phyloP scores from a whole-genome alignment of 2,888 invertebrate species.

The Sesamia inferens region DNA sequence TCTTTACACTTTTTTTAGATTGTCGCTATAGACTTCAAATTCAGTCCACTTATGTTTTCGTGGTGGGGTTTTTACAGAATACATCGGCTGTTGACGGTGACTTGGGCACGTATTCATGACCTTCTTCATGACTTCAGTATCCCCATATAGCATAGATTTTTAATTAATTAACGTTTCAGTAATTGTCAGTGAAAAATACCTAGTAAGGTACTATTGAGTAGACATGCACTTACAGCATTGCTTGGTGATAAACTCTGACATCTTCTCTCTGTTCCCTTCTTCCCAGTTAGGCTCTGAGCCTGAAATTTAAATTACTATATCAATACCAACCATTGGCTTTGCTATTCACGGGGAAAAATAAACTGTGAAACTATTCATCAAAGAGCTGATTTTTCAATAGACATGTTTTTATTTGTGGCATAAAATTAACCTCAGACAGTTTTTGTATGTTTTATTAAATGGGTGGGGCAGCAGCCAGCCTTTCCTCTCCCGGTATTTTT shows the following conservation, averaged over 20 bases:
- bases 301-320: constrained; percentile 7
- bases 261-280: constrained; percentile 70
- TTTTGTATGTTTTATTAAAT: no score
- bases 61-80: not conserved
- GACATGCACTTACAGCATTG: constrained; percentile 67
- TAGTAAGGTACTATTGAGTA: not conserved
- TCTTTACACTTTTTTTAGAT: no score
- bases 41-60: not conserved
- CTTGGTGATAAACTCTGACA: constrained; percentile 78
- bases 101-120: not conserved
- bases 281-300: constrained; percentile 64
- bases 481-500: no score
- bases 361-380: not conserved
- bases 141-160: not conserved
- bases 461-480: no score
- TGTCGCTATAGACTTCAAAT: no score
- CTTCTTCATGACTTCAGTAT: not conserved
- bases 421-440: no score
- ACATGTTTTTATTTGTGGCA: no score
- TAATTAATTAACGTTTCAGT: not conserved
- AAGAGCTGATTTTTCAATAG: no score
- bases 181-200: not conserved
- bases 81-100: not conserved
- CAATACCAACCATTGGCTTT: not conserved
- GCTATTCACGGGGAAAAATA: not conserved